Percentiles rank a stretch among this genome's conserved stretches.
phyloP scores from a whole-genome alignment of 23 tunicate species.

The Diplosoma virens region DNA sequence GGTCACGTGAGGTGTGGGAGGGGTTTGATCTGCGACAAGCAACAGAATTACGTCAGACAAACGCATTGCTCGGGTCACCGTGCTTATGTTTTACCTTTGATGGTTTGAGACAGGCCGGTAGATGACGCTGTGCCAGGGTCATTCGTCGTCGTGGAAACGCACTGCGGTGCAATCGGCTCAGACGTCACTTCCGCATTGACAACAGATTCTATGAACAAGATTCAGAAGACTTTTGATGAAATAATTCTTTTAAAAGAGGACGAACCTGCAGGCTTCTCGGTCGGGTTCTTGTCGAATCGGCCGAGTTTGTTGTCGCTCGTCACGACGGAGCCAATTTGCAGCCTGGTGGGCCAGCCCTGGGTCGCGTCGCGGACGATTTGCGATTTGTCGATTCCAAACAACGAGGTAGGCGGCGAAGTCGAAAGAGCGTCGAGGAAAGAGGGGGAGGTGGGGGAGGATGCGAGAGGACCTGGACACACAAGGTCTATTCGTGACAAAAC shows the following conservation, averaged over 20 bases:
- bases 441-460: conserved; percentile 57
- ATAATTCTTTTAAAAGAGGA: background rate
- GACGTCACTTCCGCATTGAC: too few species aligned
- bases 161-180: conserved; percentile 20
- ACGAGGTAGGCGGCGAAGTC: conserved; percentile 43
- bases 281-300: conserved; percentile 32
- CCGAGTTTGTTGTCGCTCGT: conserved; percentile 89
- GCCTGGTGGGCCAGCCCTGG: conserved; percentile 83
- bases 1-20: conserved; percentile 44
- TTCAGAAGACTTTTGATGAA: background rate
- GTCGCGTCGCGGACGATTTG: conserved; percentile 69
- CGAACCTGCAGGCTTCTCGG: background rate
- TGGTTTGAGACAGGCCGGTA: background rate
- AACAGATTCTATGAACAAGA: background rate
- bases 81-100: background rate
- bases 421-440: conserved; percentile 39
- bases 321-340: conserved; percentile 67
- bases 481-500: too few species aligned
- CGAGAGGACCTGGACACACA: conserved; percentile 18
- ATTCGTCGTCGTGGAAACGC: conserved; percentile 54
- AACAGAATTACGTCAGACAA: too few species aligned
- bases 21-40: background rate
- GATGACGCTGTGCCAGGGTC: conserved; percentile 7
- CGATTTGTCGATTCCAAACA: conserved; percentile 51
- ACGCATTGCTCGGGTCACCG: too few species aligned